These are phyloP conservation scores for Zaprionus inermis DNA, from an alignment of 1,140 invertebrate species.

Conservation along the genomic window DNA sequence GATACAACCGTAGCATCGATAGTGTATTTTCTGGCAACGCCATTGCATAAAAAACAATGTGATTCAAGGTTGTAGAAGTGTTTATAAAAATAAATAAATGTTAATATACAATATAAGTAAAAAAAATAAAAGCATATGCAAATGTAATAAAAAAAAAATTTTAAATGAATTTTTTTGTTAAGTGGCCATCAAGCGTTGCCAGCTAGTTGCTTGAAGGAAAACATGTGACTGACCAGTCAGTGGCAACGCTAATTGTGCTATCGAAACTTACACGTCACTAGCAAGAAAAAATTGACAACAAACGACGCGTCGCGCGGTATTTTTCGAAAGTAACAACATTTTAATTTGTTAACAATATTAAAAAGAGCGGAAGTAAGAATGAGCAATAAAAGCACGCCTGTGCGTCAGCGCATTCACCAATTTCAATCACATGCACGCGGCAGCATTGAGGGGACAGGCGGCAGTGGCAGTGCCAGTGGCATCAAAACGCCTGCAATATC, in stretches of 20 bases:
- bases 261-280: constrained; percentile 49
- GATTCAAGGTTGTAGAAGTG: neutral
- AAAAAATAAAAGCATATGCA: too few species aligned
- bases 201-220: neutral
- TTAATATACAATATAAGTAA: too few species aligned
- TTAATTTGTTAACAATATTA: constrained; percentile 15
- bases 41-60: neutral
- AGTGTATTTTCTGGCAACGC: neutral
- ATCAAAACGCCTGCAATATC: constrained; percentile 48
- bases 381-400: constrained; percentile 73
- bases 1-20: constrained; percentile 32
- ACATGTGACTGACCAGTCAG: neutral
- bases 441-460: constrained; percentile 35
- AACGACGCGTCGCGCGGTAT: constrained; percentile 70
- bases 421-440: constrained; percentile 58
- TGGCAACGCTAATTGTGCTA: constrained; percentile 20
- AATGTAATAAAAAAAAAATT: neutral
- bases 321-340: constrained; percentile 63
- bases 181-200: neutral
- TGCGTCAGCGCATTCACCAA: constrained; percentile 72
- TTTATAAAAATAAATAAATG: too few species aligned
- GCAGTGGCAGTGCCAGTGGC: constrained; percentile 37
- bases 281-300: constrained; percentile 65
- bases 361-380: constrained; percentile 21
- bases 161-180: neutral